phyloP scores from a whole-genome alignment of 2,888 invertebrate genomes.

The Eupithecia vulgata region DNA sequence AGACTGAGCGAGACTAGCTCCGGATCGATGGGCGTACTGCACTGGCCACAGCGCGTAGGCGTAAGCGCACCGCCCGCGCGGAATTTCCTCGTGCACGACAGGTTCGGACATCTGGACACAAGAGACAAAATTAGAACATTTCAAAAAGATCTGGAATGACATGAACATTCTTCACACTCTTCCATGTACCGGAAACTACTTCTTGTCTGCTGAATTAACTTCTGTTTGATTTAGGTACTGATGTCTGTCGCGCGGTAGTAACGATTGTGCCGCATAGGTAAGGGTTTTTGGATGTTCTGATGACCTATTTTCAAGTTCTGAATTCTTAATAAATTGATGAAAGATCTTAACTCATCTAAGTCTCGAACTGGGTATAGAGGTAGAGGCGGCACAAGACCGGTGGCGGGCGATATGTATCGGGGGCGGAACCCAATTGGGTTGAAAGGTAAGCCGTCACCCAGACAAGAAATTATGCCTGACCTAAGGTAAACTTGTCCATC shows the following conservation, averaged over 20 bases:
- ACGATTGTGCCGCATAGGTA: no score
- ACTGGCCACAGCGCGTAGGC: slow-evolving; percentile 62
- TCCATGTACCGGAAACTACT: neutral
- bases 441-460: no score
- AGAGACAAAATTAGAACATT: neutral
- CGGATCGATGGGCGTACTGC: slow-evolving; percentile 58
- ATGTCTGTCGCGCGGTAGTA: no score
- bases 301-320: neutral
- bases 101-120: slow-evolving; percentile 63
- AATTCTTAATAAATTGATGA: neutral
- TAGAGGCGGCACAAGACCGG: neutral
- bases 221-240: no score
- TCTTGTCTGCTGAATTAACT: neutral
- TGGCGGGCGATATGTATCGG: neutral
- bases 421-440: no score
- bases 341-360: neutral
- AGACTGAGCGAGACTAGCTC: slow-evolving; percentile 60
- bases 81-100: slow-evolving; percentile 63
- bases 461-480: slow-evolving; percentile 42
- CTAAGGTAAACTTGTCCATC: slow-evolving; percentile 62
- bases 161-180: no score
- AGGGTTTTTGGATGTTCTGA: neutral
- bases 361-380: neutral
- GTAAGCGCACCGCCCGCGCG: slow-evolving; percentile 50
- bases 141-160: neutral